Conservation (phyloP, 2,888 invertebrate genomes). For the Stramonita haemastoma region DNA sequence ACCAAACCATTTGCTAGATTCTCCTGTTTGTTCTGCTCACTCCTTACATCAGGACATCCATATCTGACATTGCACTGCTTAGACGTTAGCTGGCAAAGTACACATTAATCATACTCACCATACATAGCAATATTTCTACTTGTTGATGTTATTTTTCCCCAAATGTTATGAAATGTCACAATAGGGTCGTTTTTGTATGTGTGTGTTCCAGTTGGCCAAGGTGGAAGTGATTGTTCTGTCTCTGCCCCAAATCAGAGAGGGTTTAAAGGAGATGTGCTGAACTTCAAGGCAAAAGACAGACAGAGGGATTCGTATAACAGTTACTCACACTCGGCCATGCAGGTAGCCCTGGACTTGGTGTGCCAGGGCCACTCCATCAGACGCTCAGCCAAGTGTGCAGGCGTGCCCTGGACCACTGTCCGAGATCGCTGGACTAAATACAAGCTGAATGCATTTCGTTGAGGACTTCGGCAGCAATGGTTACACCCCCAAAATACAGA, state of each 20-base stretch:
- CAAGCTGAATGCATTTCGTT: not conserved
- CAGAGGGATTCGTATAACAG: not conserved
- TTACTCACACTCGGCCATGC: conserved; percentile 2
- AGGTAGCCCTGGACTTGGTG: not conserved
- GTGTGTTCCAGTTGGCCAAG: conserved; percentile 25
- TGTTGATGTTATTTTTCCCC: too few species aligned
- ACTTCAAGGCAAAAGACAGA: conserved; percentile 1
- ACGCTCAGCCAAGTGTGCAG: conserved; percentile 16
- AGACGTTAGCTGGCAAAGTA: too few species aligned
- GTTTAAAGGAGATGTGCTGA: not conserved
- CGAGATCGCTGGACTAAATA: conserved; percentile 16
- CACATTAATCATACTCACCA: too few species aligned
- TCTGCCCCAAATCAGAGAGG: not conserved
- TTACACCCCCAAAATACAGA: too few species aligned
- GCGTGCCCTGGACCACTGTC: conserved; percentile 14
- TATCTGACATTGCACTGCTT: too few species aligned
- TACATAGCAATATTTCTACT: too few species aligned
- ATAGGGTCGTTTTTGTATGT: not conserved
- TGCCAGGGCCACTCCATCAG: not conserved
- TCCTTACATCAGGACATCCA: too few species aligned
- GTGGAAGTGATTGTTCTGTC: not conserved
- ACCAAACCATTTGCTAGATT: too few species aligned
- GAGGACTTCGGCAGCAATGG: not conserved
- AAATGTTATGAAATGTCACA: too few species aligned
- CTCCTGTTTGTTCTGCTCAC: too few species aligned